These are phyloP conservation scores for Lepidurus packardi DNA, from an alignment of 1,140 invertebrate species.

Conservation along the genomic window DNA sequence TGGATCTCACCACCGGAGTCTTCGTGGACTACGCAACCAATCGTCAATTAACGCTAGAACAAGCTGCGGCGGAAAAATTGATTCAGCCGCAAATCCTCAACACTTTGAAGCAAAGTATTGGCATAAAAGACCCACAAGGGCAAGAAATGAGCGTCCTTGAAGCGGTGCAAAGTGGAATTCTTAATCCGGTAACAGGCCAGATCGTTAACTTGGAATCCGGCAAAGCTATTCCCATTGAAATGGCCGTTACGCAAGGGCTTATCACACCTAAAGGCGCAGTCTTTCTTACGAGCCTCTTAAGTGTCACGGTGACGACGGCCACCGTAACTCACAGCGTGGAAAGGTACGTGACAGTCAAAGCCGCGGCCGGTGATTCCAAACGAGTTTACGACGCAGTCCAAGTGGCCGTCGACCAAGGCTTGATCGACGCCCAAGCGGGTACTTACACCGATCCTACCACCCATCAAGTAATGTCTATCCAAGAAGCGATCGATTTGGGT, in stretches of 20 bases:
- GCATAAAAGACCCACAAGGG: constrained; percentile 60
- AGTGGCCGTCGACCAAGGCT: constrained; percentile 60
- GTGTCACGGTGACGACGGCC: constrained; percentile 76
- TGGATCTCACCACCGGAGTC: constrained; percentile 66
- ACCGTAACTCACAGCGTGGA: constrained; percentile 74
- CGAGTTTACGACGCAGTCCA: constrained; percentile 23
- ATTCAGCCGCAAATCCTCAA: constrained; percentile 71
- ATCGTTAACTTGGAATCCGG: constrained; percentile 69
- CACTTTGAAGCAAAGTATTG: constrained; percentile 74
- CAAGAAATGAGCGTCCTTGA: constrained; percentile 75
- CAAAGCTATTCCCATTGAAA: constrained; percentile 70
- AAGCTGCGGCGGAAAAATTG: constrained; percentile 47
- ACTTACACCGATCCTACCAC: constrained; percentile 73
- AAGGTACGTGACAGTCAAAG: constrained; percentile 62
- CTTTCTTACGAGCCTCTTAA: constrained; percentile 70
- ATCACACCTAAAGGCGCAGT: constrained; percentile 80
- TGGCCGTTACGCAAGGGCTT: constrained; percentile 74
- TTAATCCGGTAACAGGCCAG: constrained; percentile 81
- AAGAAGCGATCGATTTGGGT: constrained; percentile 63
- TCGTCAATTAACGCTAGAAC: constrained; percentile 62
- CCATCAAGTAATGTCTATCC: constrained; percentile 66
- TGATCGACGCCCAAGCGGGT: constrained; percentile 69
- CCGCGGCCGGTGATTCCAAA: not conserved
- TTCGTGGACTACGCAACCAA: constrained; percentile 67
- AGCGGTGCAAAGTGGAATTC: constrained; percentile 70